Base-by-base conservation (phyloP, 1,140 invertebrate species). In the Trichogramma pretiosum region DNA sequence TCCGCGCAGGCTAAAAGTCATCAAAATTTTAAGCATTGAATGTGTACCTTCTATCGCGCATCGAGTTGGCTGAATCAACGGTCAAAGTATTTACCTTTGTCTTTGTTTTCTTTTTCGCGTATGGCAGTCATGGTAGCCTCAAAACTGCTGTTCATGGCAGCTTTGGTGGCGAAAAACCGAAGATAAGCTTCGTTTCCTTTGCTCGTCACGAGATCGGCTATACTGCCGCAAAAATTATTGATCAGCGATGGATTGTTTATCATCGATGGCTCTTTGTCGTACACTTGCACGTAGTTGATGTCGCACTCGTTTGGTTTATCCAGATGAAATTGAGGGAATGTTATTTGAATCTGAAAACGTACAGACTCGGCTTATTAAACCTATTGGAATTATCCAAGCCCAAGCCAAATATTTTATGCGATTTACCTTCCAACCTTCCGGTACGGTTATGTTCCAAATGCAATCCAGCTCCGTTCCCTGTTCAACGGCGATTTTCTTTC, bases 271-370 rank as follows among this genome's bases (percentile, higher is more conserved):
- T 74, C 67, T 45, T 79, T 75, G 5, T 77, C 76, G 63, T 88
- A 87, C 35, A 91, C 74, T 62, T 89, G 83, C 32, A 90, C 73
- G 60, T 84, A 89, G 66, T 90, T 90, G 11, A 74, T 76, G n/a
- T 85, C 80, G 56, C 87, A 91, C 56, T 89, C 84, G 62, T 91
- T 90, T 2, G 87, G 86, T 56, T 79, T 80, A 32, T 75, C 75
- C 51, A 90, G 67, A 28, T 74, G 67, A 61, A 89, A 89, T 24
- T 66, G 57, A 22, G 76, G 64, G 61, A 89, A 89, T 35, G 77
- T 74, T 36, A 89, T 64, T 57, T 82, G 82, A 53, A 90, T 87
- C 84, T 85, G 74, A 49, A 65, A 28, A 28, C 11, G n/a, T 28
- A 28, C 5, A 28, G 24, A 7, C 5, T 7, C 24, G 24, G 5